A percentile compares a stretch with the other conserved stretches of the same genome.
Conservation (phyloP, 2,888 invertebrate genomes). For the Latrodectus hesperus region DNA sequence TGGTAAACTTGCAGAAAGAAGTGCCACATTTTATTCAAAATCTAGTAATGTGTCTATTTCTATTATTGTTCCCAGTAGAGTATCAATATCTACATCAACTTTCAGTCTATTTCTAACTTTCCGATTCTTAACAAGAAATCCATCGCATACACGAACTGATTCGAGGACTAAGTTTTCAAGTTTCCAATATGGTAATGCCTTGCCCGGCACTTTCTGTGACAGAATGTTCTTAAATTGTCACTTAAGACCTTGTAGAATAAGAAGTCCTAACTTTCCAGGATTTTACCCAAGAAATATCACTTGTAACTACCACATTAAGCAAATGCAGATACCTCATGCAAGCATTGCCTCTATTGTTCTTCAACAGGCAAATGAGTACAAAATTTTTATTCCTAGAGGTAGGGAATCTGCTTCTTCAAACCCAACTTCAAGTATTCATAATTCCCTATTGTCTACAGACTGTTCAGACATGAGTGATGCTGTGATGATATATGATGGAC, state of each 20-base stretch:
- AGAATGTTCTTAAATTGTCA: constrained; percentile 54
- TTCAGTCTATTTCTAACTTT: constrained; percentile 82
- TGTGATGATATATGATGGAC: constrained; percentile 87
- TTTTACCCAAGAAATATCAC: constrained; percentile 88
- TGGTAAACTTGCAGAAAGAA: constrained; percentile 53
- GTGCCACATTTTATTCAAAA: constrained; percentile 76
- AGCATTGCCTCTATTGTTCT: constrained; percentile 85
- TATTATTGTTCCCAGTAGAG: constrained; percentile 79
- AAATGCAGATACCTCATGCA: constrained; percentile 76
- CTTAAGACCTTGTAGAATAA: constrained; percentile 30
- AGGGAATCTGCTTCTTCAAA: constrained; percentile 27
- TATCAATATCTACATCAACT: constrained; percentile 78
- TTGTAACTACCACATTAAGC: constrained; percentile 90
- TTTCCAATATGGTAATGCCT: constrained; percentile 37
- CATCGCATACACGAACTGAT: not conserved
- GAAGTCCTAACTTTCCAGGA: constrained; percentile 57
- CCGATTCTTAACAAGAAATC: constrained; percentile 37
- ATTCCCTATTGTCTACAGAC: constrained; percentile 65
- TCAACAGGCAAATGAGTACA: constrained; percentile 84
- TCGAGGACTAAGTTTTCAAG: not conserved
- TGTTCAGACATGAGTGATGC: constrained; percentile 67
- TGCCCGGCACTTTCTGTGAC: constrained; percentile 62
- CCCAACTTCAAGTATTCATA: constrained; percentile 50
- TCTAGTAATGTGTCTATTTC: constrained; percentile 86
- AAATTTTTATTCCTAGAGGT: constrained; percentile 81